Conservation (phyloP, 2,888 invertebrate species). For the Scaptomyza polygonia region DNA sequence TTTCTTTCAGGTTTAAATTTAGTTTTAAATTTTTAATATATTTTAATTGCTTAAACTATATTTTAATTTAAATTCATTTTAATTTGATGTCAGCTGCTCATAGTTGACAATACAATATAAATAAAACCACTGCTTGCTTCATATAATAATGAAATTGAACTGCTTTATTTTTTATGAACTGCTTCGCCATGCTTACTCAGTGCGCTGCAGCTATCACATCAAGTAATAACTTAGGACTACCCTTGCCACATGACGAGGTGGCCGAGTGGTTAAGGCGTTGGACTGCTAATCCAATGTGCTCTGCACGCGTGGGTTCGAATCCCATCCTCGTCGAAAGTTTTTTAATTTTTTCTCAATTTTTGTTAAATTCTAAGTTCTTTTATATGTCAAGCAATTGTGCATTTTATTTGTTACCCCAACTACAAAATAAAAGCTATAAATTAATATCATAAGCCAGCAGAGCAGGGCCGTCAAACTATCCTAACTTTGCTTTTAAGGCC, state of each 20-base stretch:
- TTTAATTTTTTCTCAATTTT: conserved; percentile 35
- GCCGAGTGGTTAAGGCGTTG: conserved; percentile 95
- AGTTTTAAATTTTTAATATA: too few relatives aligned
- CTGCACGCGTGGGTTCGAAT: conserved; percentile 95
- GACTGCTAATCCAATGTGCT: conserved; percentile 95
- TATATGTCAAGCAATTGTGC: not conserved
- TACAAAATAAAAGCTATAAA: not conserved
- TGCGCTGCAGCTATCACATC: not conserved
- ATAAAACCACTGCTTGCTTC: conserved; percentile 4
- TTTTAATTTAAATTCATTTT: too few relatives aligned
- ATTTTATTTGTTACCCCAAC: not conserved
- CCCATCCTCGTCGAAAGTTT: conserved; percentile 89
- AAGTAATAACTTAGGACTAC: conserved; percentile 15
- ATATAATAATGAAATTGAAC: not conserved
- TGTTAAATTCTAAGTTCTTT: not conserved
- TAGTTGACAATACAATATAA: too few relatives aligned
- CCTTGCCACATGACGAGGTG: conserved; percentile 93
- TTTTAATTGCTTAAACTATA: too few relatives aligned
- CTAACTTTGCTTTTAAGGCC: conserved; percentile 36
- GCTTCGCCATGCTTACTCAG: not conserved
- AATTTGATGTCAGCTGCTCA: too few relatives aligned
- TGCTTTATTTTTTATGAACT: conserved; percentile 15
- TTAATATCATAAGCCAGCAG: not conserved
- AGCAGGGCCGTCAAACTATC: not conserved
- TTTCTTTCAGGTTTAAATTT: too few relatives aligned